Conservation (phyloP, 2,113 vertebrate genomes). For the Misgurnus mizolepis region DNA sequence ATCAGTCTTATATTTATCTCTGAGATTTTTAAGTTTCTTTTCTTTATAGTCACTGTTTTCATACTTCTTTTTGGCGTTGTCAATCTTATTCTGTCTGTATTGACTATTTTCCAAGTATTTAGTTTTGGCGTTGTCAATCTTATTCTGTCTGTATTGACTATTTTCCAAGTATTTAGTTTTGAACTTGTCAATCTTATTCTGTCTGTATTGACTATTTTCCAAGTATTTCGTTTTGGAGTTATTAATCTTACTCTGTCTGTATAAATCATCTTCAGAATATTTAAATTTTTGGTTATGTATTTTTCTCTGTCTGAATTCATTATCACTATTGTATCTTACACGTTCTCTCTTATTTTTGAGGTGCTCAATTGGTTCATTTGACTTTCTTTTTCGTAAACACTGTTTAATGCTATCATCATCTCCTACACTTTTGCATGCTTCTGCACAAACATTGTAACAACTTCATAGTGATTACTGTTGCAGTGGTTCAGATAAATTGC, state of each 20-base stretch:
- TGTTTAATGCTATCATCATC: not conserved
- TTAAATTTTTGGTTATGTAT: not conserved
- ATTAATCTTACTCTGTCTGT: no score
- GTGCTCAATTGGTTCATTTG: not conserved
- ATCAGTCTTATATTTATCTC: constrained; percentile 6
- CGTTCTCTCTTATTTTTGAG: not conserved
- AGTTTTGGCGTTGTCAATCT: no score
- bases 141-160: no score
- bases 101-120: no score
- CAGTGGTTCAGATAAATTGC: not conserved
- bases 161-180: no score
- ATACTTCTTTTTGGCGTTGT: not conserved
- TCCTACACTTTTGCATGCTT: not conserved
- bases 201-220: not conserved
- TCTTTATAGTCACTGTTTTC: not conserved
- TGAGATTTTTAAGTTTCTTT: not conserved
- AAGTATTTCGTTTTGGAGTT: no score
- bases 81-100: no score
- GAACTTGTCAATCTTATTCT: not conserved
- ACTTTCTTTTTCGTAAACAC: not conserved
- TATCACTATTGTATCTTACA: not conserved
- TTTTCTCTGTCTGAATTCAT: not conserved
- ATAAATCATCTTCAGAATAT: not conserved
- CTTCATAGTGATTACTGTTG: constrained; percentile 4
- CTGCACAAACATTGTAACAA: constrained; percentile 12